Evolutionary conservation across 2,113 vertebrate species (phyloP).

Genomic region (Neopipo cinnamomea): DNA sequence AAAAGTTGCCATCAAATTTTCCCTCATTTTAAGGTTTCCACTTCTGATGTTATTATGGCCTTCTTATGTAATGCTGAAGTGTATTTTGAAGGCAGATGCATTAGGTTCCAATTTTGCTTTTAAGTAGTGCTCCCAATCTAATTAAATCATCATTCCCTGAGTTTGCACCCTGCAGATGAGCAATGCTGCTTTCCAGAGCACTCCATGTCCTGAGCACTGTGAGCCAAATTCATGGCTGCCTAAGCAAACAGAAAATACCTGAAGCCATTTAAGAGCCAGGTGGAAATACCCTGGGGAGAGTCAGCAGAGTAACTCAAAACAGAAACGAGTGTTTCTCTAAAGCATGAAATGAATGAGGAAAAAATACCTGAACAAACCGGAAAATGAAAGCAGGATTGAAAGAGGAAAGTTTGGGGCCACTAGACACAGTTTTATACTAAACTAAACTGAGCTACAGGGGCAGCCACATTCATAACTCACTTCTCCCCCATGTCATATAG

Average conservation of each 20-base stretch:
- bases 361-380: neutral
- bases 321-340: neutral
- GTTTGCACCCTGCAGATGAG: conserved; percentile 10
- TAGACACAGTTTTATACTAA: neutral
- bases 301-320: neutral
- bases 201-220: neutral
- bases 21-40: neutral
- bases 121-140: conserved; percentile 24
- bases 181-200: neutral
- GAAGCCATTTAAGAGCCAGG: neutral
- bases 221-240: neutral
- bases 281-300: neutral
- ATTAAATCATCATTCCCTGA: conserved; percentile 33
- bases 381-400: neutral
- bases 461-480: neutral
- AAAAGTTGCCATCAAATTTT: neutral
- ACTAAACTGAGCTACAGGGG: neutral
- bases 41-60: neutral
- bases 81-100: conserved; percentile 10
- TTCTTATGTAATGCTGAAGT: neutral
- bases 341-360: neutral
- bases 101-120: conserved; percentile 25
- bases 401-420: neutral
- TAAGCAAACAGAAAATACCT: neutral
- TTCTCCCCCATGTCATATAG: neutral